These are phyloP conservation scores for Pteropus rufus DNA, from an alignment of 2,797 vertebrate species.

Conservation along the genomic window DNA sequence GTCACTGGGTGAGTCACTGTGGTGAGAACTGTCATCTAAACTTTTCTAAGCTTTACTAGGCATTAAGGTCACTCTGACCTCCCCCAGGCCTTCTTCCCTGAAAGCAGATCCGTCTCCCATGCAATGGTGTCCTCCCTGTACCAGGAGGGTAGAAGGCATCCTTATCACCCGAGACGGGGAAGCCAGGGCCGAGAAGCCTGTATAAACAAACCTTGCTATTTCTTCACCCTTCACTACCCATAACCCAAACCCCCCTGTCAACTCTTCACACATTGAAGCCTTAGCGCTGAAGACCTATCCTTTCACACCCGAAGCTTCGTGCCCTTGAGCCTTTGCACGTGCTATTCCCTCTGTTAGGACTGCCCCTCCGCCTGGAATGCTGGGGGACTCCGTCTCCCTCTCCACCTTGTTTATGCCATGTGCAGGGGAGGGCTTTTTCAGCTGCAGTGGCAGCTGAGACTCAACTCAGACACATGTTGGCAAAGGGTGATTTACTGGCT, in stretches of 20 bases:
- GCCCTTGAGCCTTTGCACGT: not conserved
- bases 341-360: not conserved
- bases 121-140: not conserved
- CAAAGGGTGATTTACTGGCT: not conserved
- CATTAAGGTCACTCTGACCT: not conserved
- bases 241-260: not conserved
- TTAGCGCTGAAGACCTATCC: not conserved
- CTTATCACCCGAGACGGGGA: not conserved
- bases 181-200: not conserved
- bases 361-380: fast-evolving
- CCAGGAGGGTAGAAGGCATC: not conserved
- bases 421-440: not conserved
- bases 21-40: too few relatives aligned
- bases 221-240: not conserved
- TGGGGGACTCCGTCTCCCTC: fast-evolving
- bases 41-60: too few relatives aligned
- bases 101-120: not conserved
- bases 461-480: not conserved
- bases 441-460: not conserved
- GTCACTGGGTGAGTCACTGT: too few relatives aligned
- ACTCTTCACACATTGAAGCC: not conserved
- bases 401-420: not conserved
- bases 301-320: fast-evolving
- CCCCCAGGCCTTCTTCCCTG: too few relatives aligned
- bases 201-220: not conserved